Percentiles rank a stretch among this genome's conserved stretches.
Evolutionary conservation across 1,140 invertebrate species (phyloP).

Genomic region (Carposina sasakii): DNA sequence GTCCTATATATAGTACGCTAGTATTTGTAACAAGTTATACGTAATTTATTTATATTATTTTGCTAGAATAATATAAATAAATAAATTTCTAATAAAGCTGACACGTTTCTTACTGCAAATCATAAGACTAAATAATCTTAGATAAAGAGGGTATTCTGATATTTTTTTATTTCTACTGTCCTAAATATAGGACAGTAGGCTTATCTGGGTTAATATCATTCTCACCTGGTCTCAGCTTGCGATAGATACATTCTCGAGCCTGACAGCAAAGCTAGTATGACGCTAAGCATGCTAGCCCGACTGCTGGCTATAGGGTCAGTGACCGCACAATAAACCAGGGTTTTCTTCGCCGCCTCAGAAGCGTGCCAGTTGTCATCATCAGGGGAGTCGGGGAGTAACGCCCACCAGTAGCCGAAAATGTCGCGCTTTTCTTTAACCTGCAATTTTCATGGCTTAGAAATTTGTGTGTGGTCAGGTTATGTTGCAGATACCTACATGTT

Average conservation of each 20-base stretch:
- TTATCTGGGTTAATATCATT: neutral
- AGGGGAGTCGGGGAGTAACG: slow-evolving; percentile 53
- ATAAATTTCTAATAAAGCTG: too few species aligned
- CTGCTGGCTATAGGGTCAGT: slow-evolving; percentile 55
- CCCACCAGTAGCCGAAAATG: slow-evolving; percentile 70
- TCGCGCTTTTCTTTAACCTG: slow-evolving; percentile 63
- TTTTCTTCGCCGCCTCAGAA: slow-evolving; percentile 46
- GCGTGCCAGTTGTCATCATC: slow-evolving; percentile 40
- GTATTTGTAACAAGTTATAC: too few species aligned
- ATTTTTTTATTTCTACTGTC: too few species aligned
- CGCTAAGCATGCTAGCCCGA: slow-evolving; percentile 52
- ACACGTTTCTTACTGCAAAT: too few species aligned
- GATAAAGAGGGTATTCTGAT: too few species aligned
- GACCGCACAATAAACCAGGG: slow-evolving; percentile 51
- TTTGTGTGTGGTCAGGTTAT: too few species aligned
- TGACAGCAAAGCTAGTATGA: slow-evolving; percentile 55
- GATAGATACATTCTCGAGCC: slow-evolving; percentile 56
- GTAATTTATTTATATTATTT: too few species aligned
- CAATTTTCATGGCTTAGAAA: too few species aligned
- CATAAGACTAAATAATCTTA: too few species aligned
- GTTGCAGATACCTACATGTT: too few species aligned
- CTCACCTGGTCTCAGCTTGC: slow-evolving; percentile 64
- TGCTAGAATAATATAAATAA: too few species aligned
- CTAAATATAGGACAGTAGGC: neutral
- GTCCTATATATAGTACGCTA: too few species aligned